Conservation (phyloP, 1,140 invertebrate genomes). For the Harlomillsia oculata region DNA sequence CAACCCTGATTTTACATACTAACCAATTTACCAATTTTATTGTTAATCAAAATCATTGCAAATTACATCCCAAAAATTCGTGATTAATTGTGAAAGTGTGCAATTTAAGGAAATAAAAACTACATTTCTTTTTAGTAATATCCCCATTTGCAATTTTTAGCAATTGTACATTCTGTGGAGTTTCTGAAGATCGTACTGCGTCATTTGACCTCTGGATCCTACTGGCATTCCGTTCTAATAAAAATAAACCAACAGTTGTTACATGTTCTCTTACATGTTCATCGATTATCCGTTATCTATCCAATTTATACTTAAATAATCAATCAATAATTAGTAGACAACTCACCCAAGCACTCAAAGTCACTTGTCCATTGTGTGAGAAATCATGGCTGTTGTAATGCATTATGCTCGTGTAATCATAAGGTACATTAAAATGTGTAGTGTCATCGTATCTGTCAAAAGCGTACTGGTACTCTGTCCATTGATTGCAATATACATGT, state of each 20-base stretch:
- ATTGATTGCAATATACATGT: not conserved
- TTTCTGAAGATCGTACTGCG: not conserved
- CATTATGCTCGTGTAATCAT: conserved; percentile 21
- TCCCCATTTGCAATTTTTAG: no score
- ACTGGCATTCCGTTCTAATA: conserved; percentile 6
- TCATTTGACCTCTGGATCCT: not conserved
- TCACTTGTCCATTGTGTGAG: conserved; percentile 3
- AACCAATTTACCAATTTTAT: no score
- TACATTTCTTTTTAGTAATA: no score
- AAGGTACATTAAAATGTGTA: conserved; percentile 7
- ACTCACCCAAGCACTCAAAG: conserved; percentile 2
- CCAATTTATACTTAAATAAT: not conserved
- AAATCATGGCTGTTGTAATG: conserved; percentile 13
- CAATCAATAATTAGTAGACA: not conserved
- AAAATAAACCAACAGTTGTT: no score
- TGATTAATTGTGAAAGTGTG: no score
- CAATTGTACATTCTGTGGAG: conserved; percentile 13
- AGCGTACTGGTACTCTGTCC: not conserved
- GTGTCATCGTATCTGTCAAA: not conserved
- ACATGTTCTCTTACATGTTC: no score
- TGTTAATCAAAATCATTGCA: no score
- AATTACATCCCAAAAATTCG: no score
- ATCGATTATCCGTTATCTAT: not conserved
- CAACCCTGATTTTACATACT: no score
- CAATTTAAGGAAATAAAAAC: no score